Evolutionary conservation across 2,888 invertebrate genomes (phyloP).

Genomic region (Sussaba pulchella): DNA sequence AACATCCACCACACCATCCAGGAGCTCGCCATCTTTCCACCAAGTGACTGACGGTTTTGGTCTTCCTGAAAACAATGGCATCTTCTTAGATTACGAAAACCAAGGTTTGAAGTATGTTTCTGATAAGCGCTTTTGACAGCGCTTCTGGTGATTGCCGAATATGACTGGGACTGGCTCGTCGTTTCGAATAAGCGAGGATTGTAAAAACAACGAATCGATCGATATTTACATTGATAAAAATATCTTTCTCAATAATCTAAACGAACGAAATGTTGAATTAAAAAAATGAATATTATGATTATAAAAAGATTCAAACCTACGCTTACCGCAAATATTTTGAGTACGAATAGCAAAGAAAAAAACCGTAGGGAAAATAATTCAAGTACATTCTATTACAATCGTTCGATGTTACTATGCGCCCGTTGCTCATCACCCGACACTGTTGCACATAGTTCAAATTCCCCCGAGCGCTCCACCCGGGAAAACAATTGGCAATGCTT

Average conservation of each 20-base stretch:
- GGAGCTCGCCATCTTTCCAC: slow-evolving; percentile 91
- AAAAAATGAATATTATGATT: too few species aligned
- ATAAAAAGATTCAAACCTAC: too few species aligned
- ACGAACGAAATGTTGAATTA: too few species aligned
- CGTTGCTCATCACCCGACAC: not conserved
- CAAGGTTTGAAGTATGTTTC: not conserved
- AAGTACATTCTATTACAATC: not conserved
- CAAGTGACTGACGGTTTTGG: slow-evolving; percentile 93
- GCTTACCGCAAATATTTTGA: too few species aligned
- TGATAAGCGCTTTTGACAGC: not conserved
- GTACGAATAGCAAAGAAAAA: too few species aligned
- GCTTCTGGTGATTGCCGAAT: too few species aligned
- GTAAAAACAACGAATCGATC: too few species aligned
- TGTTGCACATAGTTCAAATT: not conserved
- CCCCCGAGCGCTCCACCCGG: slow-evolving; percentile 4
- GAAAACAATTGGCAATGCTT: slow-evolving; percentile 53
- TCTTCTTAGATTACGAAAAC: not conserved
- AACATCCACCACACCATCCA: slow-evolving; percentile 91
- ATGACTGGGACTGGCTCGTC: too few species aligned
- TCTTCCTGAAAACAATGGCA: slow-evolving; percentile 87
- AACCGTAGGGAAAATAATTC: not conserved
- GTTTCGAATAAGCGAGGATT: too few species aligned
- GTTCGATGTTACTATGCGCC: not conserved
- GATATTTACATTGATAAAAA: too few species aligned
- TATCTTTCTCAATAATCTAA: too few species aligned